Conservation (phyloP, 92 coral and sea anemone genomes). For the Zoanthus solanderi region DNA sequence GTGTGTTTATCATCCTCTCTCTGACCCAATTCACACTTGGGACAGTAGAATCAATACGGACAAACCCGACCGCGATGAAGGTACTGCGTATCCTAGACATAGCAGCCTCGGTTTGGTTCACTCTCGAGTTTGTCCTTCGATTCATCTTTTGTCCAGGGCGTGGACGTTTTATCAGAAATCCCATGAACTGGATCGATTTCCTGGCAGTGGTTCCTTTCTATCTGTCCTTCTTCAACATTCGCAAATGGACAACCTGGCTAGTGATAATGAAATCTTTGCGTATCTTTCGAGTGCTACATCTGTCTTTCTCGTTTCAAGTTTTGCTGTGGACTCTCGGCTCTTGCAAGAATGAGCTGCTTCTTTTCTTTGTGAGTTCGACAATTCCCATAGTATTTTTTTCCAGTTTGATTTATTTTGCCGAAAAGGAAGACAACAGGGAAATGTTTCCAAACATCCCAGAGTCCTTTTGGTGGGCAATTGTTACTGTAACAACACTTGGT, state of each 20-base stretch:
- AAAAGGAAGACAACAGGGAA: conserved; percentile 84
- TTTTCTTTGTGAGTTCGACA: conserved; percentile 84
- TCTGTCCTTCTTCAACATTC: conserved; percentile 70
- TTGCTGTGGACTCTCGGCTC: conserved; percentile 89
- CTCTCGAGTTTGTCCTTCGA: conserved; percentile 86
- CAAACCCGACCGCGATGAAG: conserved; percentile 61
- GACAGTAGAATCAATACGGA: conserved; percentile 74
- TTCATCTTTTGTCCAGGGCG: conserved; percentile 83
- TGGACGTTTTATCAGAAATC: conserved; percentile 71
- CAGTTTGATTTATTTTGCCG: conserved; percentile 92
- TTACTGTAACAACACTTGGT: conserved; percentile 96
- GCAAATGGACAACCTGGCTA: conserved; percentile 81
- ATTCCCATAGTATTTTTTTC: conserved; percentile 94
- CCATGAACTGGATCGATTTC: conserved; percentile 95
- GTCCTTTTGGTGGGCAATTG: conserved; percentile 99
- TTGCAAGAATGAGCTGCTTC: conserved; percentile 89
- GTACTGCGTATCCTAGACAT: conserved; percentile 72
- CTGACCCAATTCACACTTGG: conserved; percentile 96
- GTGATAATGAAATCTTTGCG: conserved; percentile 85
- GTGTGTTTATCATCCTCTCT: conserved; percentile 85
- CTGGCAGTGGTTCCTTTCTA: conserved; percentile 89
- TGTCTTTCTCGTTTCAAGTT: conserved; percentile 93
- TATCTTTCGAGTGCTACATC: conserved; percentile 83
- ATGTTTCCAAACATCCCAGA: conserved; percentile 95
- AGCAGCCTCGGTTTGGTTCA: conserved; percentile 90